Percentiles rank a stretch among this genome's conserved stretches.
These are phyloP conservation scores for Eupithecia exiguata DNA, from an alignment of 2,888 invertebrate species.

Conservation along the genomic window DNA sequence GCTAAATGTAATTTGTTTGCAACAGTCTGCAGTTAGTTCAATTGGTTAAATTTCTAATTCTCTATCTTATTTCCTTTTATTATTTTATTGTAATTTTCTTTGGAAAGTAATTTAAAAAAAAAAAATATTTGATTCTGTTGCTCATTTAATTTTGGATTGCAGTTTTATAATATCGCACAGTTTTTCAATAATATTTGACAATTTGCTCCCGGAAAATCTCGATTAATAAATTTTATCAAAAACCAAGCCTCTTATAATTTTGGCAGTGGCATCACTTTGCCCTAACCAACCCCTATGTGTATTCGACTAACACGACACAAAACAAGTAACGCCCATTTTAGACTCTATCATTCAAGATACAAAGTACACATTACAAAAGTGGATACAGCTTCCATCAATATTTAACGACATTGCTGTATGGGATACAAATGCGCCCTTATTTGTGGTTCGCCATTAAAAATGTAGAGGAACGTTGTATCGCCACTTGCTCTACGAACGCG, in stretches of 20 bases:
- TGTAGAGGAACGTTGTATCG: slow-evolving; percentile 11
- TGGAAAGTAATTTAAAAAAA: no score
- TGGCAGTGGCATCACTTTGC: slow-evolving; percentile 1
- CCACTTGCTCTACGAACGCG: not conserved
- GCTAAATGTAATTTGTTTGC: no score
- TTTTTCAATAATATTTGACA: not conserved
- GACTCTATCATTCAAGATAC: not conserved
- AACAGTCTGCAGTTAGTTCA: no score
- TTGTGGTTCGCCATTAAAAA: slow-evolving; percentile 24
- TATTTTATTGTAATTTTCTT: no score
- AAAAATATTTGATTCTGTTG: no score
- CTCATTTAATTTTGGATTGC: not conserved
- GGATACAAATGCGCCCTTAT: slow-evolving; percentile 22
- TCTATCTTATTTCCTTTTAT: no score
- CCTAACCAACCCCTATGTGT: slow-evolving; percentile 5
- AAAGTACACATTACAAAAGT: slow-evolving; percentile 8
- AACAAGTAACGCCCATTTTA: not conserved
- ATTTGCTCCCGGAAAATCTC: not conserved
- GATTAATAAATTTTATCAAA: no score
- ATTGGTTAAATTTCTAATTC: no score
- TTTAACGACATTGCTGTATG: slow-evolving; percentile 34
- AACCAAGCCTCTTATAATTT: not conserved
- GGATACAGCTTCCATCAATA: slow-evolving; percentile 9
- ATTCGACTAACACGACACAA: slow-evolving; percentile 3
- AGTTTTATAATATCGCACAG: not conserved